phyloP scores from a whole-genome alignment of 2,797 vertebrate genomes.

The Ctenopoma multispine region DNA sequence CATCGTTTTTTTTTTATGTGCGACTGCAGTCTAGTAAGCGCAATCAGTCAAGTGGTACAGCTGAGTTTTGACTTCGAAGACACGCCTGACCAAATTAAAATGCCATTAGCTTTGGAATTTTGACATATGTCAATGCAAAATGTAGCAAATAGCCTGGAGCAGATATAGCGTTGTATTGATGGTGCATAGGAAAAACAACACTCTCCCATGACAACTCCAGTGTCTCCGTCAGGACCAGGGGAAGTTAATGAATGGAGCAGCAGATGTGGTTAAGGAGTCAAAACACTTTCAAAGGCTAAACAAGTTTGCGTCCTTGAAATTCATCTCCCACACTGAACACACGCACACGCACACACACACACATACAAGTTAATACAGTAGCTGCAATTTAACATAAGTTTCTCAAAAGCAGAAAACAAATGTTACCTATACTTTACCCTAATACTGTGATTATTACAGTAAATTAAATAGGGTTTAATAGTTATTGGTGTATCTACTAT shows the following conservation, averaged over 20 bases:
- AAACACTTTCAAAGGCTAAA: constrained; percentile 57
- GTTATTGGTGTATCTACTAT: constrained; percentile 3
- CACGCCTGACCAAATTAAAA: constrained; percentile 2
- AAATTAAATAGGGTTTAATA: not conserved
- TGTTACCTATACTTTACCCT: no score
- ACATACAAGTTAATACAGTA: constrained; percentile 14
- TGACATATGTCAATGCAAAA: constrained; percentile 2
- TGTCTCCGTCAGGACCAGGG: constrained; percentile 33
- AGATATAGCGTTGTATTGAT: constrained; percentile 11
- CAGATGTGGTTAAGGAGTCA: constrained; percentile 61
- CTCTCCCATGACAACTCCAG: constrained; percentile 20
- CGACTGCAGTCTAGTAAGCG: not conserved
- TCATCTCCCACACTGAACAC: constrained; percentile 26
- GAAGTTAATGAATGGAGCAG: constrained; percentile 41
- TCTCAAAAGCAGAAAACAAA: not conserved
- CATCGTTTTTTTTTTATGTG: not conserved
- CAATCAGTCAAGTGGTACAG: constrained; percentile 4
- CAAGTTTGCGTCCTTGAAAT: constrained; percentile 49
- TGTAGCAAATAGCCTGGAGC: not conserved
- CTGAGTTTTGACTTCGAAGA: not conserved
- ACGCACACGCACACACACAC: not conserved
- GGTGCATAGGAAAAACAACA: not conserved
- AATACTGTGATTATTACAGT: not conserved
- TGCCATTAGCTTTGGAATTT: not conserved
- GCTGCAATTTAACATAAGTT: not conserved